phyloP scores from a whole-genome alignment of 2,888 invertebrate genomes.

The Hyposoter didymator region DNA sequence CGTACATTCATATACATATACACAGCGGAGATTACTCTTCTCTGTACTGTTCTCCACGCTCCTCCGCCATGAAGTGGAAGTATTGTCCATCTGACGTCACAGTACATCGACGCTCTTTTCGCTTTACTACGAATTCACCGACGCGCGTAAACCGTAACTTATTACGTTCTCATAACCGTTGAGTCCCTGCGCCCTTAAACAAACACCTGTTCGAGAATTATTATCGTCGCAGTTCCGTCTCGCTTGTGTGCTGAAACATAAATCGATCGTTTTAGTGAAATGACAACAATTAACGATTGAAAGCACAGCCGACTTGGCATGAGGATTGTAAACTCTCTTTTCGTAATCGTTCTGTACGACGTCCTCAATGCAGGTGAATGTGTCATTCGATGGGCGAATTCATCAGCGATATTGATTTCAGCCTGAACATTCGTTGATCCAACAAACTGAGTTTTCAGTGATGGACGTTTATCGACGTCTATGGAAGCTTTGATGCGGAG shows the following conservation, averaged over 20 bases:
- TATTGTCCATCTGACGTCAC: conserved; percentile 77
- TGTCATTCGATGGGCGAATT: too few relatives aligned
- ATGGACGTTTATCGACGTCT: background rate
- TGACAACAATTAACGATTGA: too few relatives aligned
- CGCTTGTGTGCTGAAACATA: too few relatives aligned
- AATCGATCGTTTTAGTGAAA: background rate
- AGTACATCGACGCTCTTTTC: conserved; percentile 30
- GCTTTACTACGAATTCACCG: conserved; percentile 61
- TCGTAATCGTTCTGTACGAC: too few relatives aligned
- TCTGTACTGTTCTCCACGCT: conserved; percentile 21
- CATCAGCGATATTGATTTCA: too few relatives aligned
- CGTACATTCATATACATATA: background rate
- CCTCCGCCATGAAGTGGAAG: conserved; percentile 61
- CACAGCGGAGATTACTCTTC: conserved; percentile 15
- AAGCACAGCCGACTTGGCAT: too few relatives aligned
- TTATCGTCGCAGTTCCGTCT: background rate
- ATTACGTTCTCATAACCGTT: conserved; percentile 30
- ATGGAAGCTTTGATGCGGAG: background rate
- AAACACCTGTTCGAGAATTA: conserved; percentile 37
- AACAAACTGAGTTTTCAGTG: background rate
- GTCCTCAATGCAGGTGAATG: too few relatives aligned
- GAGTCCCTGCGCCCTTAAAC: conserved; percentile 52
- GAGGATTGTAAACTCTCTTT: too few relatives aligned
- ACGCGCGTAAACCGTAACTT: conserved; percentile 28
- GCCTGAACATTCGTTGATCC: background rate